phyloP scores from a whole-genome alignment of 2,888 invertebrate species.

The Cryptus armator region DNA sequence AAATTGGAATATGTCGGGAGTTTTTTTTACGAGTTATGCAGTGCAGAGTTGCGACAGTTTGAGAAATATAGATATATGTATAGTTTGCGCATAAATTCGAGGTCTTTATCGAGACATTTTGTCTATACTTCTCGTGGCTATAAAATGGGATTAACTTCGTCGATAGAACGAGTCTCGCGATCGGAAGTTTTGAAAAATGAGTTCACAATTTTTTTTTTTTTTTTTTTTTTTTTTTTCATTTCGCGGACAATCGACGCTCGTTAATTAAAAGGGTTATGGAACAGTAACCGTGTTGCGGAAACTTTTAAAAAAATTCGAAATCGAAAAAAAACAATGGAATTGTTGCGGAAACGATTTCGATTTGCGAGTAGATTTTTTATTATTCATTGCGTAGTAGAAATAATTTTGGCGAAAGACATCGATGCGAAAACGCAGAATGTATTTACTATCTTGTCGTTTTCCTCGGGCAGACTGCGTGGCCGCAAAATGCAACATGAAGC shows the following conservation, averaged over 20 bases:
- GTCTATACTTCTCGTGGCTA: neutral
- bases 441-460: neutral
- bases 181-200: too few species aligned
- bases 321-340: too few species aligned
- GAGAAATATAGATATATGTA: conserved; percentile 2
- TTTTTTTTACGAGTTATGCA: neutral
- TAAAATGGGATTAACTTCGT: neutral
- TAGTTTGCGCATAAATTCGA: neutral
- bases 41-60: neutral
- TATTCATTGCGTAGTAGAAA: neutral
- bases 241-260: too few species aligned
- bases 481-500: conserved; percentile 56
- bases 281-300: too few species aligned
- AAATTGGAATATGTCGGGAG: neutral
- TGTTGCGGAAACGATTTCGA: too few species aligned
- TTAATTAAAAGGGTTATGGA: too few species aligned
- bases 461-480: conserved; percentile 38
- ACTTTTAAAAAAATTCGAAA: too few species aligned
- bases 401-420: neutral
- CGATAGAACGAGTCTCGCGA: too few species aligned
- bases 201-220: neutral
- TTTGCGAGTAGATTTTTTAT: too few species aligned
- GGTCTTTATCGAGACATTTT: neutral
- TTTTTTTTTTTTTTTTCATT: neutral
- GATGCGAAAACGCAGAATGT: neutral